Conservation (phyloP, 2,113 vertebrate species). For the Pelvicachromis taeniatus region DNA sequence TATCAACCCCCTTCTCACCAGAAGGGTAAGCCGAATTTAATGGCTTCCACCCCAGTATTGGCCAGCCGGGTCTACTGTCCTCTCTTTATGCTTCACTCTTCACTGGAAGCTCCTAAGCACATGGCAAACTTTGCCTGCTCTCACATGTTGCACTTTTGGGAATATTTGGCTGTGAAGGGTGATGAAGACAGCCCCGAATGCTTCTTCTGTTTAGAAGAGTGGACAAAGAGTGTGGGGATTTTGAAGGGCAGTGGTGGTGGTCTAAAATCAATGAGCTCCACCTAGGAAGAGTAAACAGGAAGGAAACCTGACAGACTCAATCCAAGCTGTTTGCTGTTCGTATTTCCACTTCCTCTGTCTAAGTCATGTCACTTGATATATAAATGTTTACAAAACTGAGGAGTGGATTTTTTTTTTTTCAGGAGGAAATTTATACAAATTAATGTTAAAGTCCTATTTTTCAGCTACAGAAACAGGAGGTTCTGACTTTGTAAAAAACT, state of each 20-base stretch:
- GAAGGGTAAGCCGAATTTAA: constrained; percentile 67
- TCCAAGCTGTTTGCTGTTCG: constrained; percentile 18
- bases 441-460: constrained; percentile 49
- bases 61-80: neutral
- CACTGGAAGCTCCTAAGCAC: constrained; percentile 38
- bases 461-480: constrained; percentile 14
- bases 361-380: constrained; percentile 26
- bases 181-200: neutral
- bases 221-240: neutral
- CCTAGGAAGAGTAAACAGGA: neutral
- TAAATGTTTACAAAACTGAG: constrained; percentile 64
- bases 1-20: constrained; percentile 80
- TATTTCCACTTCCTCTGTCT: constrained; percentile 25
- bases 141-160: constrained; percentile 27
- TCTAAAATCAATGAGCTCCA: neutral
- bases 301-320: neutral
- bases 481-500: constrained; percentile 50
- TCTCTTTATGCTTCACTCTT: constrained; percentile 38
- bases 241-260: neutral
- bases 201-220: neutral
- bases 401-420: constrained; percentile 14
- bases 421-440: constrained; percentile 44
- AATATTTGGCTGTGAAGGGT: neutral
- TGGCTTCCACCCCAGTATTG: neutral
- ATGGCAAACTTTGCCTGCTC: neutral